Base-by-base conservation (phyloP, 2,888 invertebrate genomes). In the Hemistola chrysoprasaria region DNA sequence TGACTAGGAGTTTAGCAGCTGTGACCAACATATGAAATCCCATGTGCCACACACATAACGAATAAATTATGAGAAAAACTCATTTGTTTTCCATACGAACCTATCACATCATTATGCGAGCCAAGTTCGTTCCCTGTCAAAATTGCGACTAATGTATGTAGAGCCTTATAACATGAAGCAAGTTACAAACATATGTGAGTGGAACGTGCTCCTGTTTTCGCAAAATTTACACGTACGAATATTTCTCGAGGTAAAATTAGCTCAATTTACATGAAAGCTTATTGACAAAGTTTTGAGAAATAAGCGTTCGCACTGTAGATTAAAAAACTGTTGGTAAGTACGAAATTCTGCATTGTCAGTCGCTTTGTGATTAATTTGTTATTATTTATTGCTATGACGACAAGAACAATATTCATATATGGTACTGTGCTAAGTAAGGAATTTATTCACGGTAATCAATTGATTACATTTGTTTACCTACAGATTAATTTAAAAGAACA, bases 211-310 rank as follows among this genome's bases (percentile, higher is more conserved):
- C 31, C 11, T 47, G 31, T 47, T 39, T 42, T 26, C 31, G 1
- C 40, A 20, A 28, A 30, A 37, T 40, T 37, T 31, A 26, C 11
- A 26, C 26, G 26, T 36, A 39, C 22, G 24, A 46, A 40, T 40
- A 43, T 49, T 37, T 43, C 35, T 37, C 26, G 10, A 30, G 40
- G 40, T 54, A 50, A 50, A 47, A 40, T 51, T 36, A 34, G 30
- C 40, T 43, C 27, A 43, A 45, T 54, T 49, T 45, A 47, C 49
- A 51, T 38, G 34, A 40, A 6, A 29, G 40, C 41, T 50, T 47
- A 53, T 50, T 40, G 51, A 44, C 42, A 5, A 25, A 45, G 46
- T 40, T 42, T 40, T 41, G 32, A 38, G 34, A 32, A 45, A 43
- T 37, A 23, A 31, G 25, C 9, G 39, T 28, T 43, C 41, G 47